These are phyloP conservation scores for Papilio protenor DNA, from an alignment of 2,888 invertebrate genomes.

Conservation along the genomic window DNA sequence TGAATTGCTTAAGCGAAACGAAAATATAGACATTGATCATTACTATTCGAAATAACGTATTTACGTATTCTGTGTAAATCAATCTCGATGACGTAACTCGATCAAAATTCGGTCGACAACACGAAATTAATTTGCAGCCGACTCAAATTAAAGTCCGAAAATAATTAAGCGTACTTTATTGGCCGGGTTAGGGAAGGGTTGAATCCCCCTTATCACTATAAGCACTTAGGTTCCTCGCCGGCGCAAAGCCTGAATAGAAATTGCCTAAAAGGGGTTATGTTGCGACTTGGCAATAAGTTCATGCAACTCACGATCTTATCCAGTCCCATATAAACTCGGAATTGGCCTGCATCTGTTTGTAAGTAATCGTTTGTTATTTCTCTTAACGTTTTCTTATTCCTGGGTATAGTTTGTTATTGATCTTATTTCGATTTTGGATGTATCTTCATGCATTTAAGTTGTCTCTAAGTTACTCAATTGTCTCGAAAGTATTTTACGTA, in stretches of 20 bases:
- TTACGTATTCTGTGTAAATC: conserved; percentile 29
- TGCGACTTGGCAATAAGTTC: conserved; percentile 51
- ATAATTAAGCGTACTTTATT: conserved; percentile 60
- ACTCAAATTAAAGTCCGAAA: conserved; percentile 44
- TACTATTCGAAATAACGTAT: conserved; percentile 14
- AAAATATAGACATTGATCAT: neutral
- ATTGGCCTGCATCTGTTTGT: conserved; percentile 63
- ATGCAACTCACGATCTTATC: conserved; percentile 70
- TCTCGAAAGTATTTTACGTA: neutral
- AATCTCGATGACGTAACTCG: conserved; percentile 23
- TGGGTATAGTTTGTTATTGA: conserved; percentile 16
- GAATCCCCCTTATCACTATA: conserved; percentile 65
- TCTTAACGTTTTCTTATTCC: conserved; percentile 50
- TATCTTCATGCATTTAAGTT: conserved; percentile 48
- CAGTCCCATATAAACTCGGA: conserved; percentile 56
- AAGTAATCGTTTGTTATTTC: conserved; percentile 69
- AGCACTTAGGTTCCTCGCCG: conserved; percentile 68
- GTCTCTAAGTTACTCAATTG: conserved; percentile 15
- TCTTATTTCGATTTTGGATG: conserved; percentile 51
- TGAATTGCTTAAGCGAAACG: neutral
- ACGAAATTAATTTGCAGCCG: conserved; percentile 36
- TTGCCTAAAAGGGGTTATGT: conserved; percentile 60
- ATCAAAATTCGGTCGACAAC: conserved; percentile 32
- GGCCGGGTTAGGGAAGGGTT: conserved; percentile 52
- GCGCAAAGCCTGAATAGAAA: conserved; percentile 71